Evolutionary conservation across 2,113 vertebrate genomes (phyloP).

Genomic region (Hyaena hyaena): DNA sequence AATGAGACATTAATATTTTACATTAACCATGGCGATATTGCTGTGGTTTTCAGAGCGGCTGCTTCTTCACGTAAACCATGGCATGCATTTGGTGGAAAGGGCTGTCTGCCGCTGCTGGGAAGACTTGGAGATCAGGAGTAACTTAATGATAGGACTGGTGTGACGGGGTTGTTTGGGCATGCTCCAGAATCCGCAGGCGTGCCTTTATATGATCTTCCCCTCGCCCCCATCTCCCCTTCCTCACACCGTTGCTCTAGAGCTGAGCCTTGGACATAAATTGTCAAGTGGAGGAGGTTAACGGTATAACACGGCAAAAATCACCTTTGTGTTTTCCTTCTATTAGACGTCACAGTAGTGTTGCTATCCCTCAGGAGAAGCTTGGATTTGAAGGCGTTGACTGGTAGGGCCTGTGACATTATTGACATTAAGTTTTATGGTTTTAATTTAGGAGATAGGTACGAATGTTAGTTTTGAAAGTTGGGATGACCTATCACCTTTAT

Average conservation of each 20-base stretch:
- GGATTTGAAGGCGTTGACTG: conserved; percentile 9
- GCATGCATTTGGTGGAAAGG: not conserved
- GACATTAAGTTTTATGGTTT: conserved; percentile 23
- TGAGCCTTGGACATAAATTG: fast-evolving
- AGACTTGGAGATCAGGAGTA: not conserved
- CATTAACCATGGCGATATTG: conserved; percentile 83
- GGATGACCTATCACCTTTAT: not conserved
- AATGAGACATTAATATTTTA: conserved; percentile 93
- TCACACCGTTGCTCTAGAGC: fast-evolving
- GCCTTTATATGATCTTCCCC: not conserved
- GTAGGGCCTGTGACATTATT: not conserved
- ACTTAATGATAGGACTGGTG: fast-evolving
- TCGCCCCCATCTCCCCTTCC: fast-evolving
- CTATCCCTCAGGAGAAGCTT: not conserved
- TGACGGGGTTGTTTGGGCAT: fast-evolving
- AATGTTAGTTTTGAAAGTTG: conserved; percentile 23
- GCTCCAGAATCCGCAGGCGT: not conserved
- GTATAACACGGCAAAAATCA: fast-evolving
- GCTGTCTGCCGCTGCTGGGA: not conserved
- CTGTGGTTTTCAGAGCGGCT: conserved; percentile 65
- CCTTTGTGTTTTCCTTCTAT: not conserved
- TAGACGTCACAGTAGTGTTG: not conserved
- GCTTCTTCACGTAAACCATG: conserved; percentile 71
- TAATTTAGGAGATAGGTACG: not conserved
- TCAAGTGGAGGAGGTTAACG: not conserved